phyloP scores from a whole-genome alignment of 2,888 invertebrate species.

The Amblyteles armatorius region DNA sequence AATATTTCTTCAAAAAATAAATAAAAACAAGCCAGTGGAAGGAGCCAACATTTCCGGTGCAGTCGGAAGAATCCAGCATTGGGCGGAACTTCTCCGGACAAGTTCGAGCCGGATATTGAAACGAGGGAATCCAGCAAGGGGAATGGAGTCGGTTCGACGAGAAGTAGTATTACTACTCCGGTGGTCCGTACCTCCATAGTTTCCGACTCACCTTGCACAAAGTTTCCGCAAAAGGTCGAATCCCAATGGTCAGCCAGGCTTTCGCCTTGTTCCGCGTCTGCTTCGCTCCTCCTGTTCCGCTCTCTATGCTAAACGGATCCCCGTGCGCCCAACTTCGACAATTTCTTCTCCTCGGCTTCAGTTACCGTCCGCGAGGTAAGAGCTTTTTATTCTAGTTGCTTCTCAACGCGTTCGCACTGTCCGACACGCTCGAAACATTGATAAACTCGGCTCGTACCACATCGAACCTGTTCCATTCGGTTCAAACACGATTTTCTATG shows the following conservation, averaged over 20 bases:
- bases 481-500: constrained; percentile 24
- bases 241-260: constrained; percentile 57
- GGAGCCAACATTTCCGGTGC: background rate
- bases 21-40: background rate
- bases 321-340: constrained; percentile 34
- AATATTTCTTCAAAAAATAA: background rate
- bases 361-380: constrained; percentile 5
- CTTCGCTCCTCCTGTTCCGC: constrained; percentile 2
- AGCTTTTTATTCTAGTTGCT: constrained; percentile 11
- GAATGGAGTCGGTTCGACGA: constrained; percentile 43
- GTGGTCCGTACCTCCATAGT: background rate
- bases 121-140: constrained; percentile 46
- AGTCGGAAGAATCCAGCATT: background rate
- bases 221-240: constrained; percentile 64
- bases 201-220: constrained; percentile 60
- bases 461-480: constrained; percentile 24
- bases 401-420: constrained; percentile 45
- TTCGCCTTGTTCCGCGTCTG: constrained; percentile 53
- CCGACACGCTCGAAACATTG: constrained; percentile 52
- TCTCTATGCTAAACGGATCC: constrained; percentile 34
- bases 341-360: constrained; percentile 39
- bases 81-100: constrained; percentile 37
- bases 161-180: constrained; percentile 24
- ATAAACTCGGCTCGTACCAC: constrained; percentile 26
- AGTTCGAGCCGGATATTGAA: constrained; percentile 48